These are phyloP conservation scores for Ploceus nigricollis DNA, from an alignment of 2,113 vertebrate species.

Conservation along the genomic window DNA sequence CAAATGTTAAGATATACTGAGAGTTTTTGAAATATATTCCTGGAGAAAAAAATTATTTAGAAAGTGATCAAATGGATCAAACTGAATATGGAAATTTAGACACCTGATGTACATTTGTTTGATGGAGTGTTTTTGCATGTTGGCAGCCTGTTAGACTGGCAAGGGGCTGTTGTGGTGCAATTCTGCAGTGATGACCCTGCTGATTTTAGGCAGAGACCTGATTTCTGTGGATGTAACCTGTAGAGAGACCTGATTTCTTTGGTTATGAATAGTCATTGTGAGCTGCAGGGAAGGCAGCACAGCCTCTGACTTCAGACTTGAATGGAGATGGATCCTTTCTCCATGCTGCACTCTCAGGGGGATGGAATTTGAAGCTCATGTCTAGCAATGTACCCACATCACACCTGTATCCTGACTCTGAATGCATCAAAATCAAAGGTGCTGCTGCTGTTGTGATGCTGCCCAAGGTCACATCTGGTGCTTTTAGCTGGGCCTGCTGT, in stretches of 20 bases:
- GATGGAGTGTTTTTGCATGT: background rate
- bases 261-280: background rate
- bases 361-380: background rate
- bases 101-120: background rate
- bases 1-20: background rate
- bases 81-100: background rate
- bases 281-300: background rate
- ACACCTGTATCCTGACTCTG: background rate
- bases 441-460: background rate
- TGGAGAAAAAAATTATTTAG: background rate
- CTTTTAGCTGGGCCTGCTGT: background rate
- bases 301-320: background rate
- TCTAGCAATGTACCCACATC: background rate
- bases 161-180: background rate
- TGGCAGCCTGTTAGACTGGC: background rate
- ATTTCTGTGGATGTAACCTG: background rate
- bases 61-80: background rate
- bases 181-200: background rate
- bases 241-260: background rate
- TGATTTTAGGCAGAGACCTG: background rate
- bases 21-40: background rate
- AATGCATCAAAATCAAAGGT: background rate
- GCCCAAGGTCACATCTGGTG: background rate
- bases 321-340: background rate
- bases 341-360: background rate